A percentile compares a stretch with the other conserved stretches of the same genome.
Conservation (phyloP, 1,140 invertebrate genomes). For the Latrodectus geometricus region DNA sequence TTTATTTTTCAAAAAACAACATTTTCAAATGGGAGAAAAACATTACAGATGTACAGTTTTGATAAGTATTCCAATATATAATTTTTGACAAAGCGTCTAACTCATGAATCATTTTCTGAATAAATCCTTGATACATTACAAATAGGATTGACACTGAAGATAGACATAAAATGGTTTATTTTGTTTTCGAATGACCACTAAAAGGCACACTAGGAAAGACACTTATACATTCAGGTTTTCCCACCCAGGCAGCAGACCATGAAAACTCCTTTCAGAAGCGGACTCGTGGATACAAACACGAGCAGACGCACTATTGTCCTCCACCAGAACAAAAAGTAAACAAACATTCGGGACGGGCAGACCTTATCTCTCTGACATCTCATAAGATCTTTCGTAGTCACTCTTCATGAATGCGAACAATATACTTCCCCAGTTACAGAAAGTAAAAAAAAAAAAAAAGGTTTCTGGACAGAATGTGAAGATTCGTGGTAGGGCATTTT, state of each 20-base stretch:
- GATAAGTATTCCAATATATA: too few species aligned
- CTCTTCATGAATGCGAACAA: background rate
- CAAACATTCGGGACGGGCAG: background rate
- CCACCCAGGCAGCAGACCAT: background rate
- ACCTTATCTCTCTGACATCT: slow-evolving; percentile 7
- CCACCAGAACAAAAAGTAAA: background rate
- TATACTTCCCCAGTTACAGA: background rate
- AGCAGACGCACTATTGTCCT: slow-evolving; percentile 4
- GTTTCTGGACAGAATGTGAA: background rate
- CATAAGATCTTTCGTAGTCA: background rate
- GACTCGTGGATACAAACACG: background rate
- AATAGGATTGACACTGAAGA: background rate
- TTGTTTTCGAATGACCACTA: background rate
- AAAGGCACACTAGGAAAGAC: background rate
- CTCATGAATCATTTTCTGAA: too few species aligned
- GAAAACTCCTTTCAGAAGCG: background rate
- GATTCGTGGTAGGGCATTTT: background rate
- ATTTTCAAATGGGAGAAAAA: too few species aligned
- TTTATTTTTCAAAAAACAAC: too few species aligned
- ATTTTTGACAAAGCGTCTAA: too few species aligned
- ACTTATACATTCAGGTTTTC: background rate
- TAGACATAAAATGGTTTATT: background rate
- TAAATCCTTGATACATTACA: too few species aligned
- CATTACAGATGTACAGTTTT: too few species aligned
- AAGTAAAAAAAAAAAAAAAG: background rate